phyloP scores from a whole-genome alignment of 2,113 vertebrate genomes.

The Vimba vimba region DNA sequence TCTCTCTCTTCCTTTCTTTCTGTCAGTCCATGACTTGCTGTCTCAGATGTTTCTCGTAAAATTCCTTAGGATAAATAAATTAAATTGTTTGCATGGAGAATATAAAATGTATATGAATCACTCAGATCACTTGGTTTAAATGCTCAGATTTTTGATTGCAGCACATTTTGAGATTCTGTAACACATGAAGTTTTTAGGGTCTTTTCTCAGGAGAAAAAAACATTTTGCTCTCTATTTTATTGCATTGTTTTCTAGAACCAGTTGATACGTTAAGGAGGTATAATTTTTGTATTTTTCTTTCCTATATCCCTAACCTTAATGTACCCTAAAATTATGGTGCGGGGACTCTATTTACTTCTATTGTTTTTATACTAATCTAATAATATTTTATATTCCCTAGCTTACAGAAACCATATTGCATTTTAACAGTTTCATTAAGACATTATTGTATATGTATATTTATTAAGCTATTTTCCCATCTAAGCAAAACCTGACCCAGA shows the following conservation, averaged over 20 bases:
- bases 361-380: too few relatives aligned
- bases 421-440: not conserved
- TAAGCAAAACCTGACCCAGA: not conserved
- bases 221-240: too few relatives aligned
- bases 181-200: too few relatives aligned
- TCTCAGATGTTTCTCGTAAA: not conserved
- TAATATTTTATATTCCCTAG: too few relatives aligned
- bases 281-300: too few relatives aligned
- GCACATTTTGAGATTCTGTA: not conserved
- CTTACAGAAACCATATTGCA: not conserved
- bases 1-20: slow-evolving; percentile 36
- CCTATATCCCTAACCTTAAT: too few relatives aligned
- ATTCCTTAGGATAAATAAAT: slow-evolving; percentile 8
- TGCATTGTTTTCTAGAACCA: too few relatives aligned
- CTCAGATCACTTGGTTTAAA: not conserved
- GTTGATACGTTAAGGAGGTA: too few relatives aligned
- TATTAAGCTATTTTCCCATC: not conserved
- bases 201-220: too few relatives aligned
- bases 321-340: too few relatives aligned
- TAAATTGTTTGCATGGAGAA: not conserved
- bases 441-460: not conserved
- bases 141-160: not conserved
- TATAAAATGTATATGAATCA: not conserved
- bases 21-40: slow-evolving; percentile 44
- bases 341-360: too few relatives aligned